Evolutionary conservation across 2,797 vertebrate genomes (phyloP), one percentile per base, ranked within the genome.

Genomic region (Pelobates cultripes): DNA sequence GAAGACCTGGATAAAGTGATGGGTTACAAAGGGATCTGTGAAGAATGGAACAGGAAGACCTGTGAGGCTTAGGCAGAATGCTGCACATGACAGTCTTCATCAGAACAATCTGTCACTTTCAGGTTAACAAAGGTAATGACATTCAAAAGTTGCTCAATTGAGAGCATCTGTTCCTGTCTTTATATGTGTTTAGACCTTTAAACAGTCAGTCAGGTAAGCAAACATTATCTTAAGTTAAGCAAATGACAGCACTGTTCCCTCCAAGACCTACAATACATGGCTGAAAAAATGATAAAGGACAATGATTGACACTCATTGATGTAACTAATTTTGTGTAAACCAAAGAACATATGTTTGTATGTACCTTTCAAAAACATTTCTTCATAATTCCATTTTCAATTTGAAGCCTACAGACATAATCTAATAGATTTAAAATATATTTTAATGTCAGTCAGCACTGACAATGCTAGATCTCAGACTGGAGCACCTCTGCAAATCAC

Each of bases 401-500:
- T 28, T 61, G 14, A 61, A 61, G 6, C 57, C 14, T 15, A 61
- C 61, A 28, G 61, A 64, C 6, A 7, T 40, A 64, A 17, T 28
- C 10, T 64, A 64, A 17, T 3, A 57, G 3, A 4, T 3, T 57
- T 9, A 64, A 64, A 28, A 28, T 64, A 40, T 64, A 4, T 64
- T 64, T 64, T 64, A 1, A 64, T 40, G 0, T 64, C 17, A 7
- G 17, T 12, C 28, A 28, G 17, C 17, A n/a, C 7, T 7, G n/a
- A 64, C n/a, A n/a, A 64, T 28, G 17, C 17, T 64, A 10, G 6
- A 64, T 64, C 61, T 64, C 61, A 55, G 42, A 13, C 57, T 45
- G 69, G 74, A 44, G 15, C 75, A 71, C 63, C n/a, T 72, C 69
- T 72, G 75, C 61, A 77, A 82, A 82, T 82, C 69, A 82, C 61